Base-by-base conservation (phyloP, 2,113 vertebrate genomes). In the Riparia riparia region DNA sequence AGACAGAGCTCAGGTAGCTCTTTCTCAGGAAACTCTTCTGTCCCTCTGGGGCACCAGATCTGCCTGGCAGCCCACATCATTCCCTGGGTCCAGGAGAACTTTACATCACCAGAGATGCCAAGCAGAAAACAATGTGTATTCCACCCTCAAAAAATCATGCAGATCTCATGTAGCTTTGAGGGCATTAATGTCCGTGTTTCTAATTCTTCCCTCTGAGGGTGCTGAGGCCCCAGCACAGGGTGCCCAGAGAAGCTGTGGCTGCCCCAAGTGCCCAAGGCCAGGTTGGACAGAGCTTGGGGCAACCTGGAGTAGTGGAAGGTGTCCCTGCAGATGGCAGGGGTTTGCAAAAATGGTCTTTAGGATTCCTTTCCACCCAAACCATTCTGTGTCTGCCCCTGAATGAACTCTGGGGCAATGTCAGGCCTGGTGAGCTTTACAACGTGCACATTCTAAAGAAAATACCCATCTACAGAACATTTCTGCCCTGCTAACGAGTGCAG, bases 281-380 rank as follows among this genome's bases (percentile, higher is more conserved):
- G 29, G 6, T 0, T 69, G 70, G 20, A 56, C 0, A 0, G 21
- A 25, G 4, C 17, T 76, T 42, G 20, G 34, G 42, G 47, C 14
- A 37, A 0, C 12, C 17, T 56, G 41, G 41, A 12, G 2, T 1
- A 10, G 31, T 37, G 31, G 26, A 9, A 83, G 3, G 0, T 8
- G 63, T 21, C 20, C 14, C 41, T 22, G 41, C 0, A 39, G 9
- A 19, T 26, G 41, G 49, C 49, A 69, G 25, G 7, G 8, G 1
- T 2, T 8, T 45, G n/a, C 17, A 56, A 49, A 63, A 17, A 24
- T 37, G 14, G 3, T 18, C 12, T 69, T 37, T 70, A 32, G 37
- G 10, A 8, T 63, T 22, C 9, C 42, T 49, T 49, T 54, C 6
- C 18, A 28, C 34, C 12, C 21, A 77, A 70, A 56, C 31, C 26